Conservation (phyloP, 2,113 vertebrate genomes). For the Scopus umbretta region DNA sequence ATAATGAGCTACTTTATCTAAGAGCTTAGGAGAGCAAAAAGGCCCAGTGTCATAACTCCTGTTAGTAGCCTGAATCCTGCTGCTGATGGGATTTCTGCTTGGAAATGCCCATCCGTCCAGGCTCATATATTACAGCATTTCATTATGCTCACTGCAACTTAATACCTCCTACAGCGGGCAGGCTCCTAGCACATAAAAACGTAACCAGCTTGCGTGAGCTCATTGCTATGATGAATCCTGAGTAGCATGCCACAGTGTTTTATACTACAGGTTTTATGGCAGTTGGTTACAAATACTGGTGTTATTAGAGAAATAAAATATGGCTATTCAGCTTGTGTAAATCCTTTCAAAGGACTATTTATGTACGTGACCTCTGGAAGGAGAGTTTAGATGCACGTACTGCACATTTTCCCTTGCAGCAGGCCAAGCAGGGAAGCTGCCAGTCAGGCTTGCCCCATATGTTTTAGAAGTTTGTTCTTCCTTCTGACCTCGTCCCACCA, state of each 20-base stretch:
- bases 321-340: background rate
- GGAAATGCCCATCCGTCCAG: background rate
- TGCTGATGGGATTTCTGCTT: background rate
- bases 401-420: background rate
- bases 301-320: background rate
- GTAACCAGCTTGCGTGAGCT: accelerated
- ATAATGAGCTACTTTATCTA: background rate
- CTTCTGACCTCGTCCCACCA: background rate
- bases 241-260: background rate
- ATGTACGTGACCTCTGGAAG: background rate
- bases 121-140: background rate
- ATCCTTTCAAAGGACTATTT: background rate
- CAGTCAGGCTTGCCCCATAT: background rate
- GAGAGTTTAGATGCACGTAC: background rate
- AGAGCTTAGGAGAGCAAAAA: background rate
- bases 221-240: background rate
- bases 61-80: background rate
- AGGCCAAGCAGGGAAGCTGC: background rate
- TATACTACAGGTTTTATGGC: background rate
- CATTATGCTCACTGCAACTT: background rate
- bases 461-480: background rate
- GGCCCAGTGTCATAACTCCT: background rate
- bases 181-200: background rate
- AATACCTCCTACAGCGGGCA: background rate
- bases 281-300: background rate